phyloP scores from a whole-genome alignment of 1,140 invertebrate species.

The Sitophilus oryzae region DNA sequence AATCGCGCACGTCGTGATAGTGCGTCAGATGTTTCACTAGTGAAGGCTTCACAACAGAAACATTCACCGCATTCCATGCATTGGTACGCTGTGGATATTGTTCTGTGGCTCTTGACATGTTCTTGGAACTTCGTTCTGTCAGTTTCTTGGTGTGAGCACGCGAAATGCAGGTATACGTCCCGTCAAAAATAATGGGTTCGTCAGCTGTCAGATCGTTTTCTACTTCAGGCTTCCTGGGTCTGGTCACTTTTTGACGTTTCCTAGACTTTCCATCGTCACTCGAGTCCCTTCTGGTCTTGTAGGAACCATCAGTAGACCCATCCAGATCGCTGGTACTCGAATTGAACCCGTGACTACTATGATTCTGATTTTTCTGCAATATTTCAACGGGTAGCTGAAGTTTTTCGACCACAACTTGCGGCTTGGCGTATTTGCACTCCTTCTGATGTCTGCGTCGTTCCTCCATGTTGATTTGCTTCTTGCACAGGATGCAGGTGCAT shows the following conservation, averaged over 20 bases:
- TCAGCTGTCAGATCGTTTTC: conserved; percentile 29
- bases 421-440: conserved; percentile 27
- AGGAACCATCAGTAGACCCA: conserved; percentile 4
- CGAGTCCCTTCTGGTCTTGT: conserved; percentile 11
- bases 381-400: conserved; percentile 5
- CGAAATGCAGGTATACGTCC: conserved; percentile 50
- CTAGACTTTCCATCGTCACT: conserved; percentile 15
- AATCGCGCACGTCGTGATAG: conserved; percentile 53
- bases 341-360: conserved; percentile 7
- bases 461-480: conserved; percentile 18
- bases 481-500: conserved; percentile 30
- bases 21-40: conserved; percentile 58
- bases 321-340: conserved; percentile 20
- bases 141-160: conserved; percentile 45
- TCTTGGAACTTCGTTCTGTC: conserved; percentile 46
- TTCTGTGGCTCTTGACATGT: conserved; percentile 52
- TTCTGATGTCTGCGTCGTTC: conserved; percentile 18
- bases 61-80: conserved; percentile 64
- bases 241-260: conserved; percentile 22
- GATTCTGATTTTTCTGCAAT: neutral
- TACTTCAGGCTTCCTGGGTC: neutral
- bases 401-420: conserved; percentile 20
- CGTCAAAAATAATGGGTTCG: conserved; percentile 39
- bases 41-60: conserved; percentile 57
- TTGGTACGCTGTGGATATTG: conserved; percentile 54